Conservation (phyloP, 2,888 invertebrate genomes). For the Oscheius myriophilus region DNA sequence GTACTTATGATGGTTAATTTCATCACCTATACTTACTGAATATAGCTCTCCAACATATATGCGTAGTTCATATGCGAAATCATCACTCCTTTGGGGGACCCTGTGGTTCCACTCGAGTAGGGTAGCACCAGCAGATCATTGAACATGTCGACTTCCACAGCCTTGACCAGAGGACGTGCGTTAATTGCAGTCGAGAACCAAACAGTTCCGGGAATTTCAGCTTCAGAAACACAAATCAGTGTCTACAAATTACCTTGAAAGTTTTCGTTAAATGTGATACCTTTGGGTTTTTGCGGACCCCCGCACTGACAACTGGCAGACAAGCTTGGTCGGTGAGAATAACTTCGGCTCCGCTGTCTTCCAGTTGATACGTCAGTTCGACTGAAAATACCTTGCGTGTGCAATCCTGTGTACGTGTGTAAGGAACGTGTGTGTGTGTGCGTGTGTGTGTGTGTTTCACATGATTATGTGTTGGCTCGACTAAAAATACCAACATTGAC, state of each 20-base stretch:
- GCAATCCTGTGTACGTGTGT: not conserved
- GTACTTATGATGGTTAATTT: too few relatives aligned
- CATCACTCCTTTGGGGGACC: constrained; percentile 59
- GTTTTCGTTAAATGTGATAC: not conserved
- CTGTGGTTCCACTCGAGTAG: constrained; percentile 62
- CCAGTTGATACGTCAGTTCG: constrained; percentile 21
- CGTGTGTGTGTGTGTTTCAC: too few relatives aligned
- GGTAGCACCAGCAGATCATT: constrained; percentile 54
- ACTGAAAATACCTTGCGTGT: constrained; percentile 7
- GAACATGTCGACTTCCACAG: constrained; percentile 34
- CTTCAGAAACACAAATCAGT: constrained; percentile 19
- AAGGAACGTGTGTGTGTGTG: too few relatives aligned
- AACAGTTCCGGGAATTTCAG: constrained; percentile 10
- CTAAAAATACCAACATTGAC: constrained; percentile 10
- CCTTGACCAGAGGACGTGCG: not conserved
- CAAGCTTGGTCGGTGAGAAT: constrained; percentile 22
- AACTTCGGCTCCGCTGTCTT: constrained; percentile 15
- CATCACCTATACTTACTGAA: too few relatives aligned
- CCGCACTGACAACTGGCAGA: constrained; percentile 23
- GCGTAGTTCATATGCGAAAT: constrained; percentile 52
- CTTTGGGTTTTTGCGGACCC: constrained; percentile 8
- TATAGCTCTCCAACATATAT: constrained; percentile 29
- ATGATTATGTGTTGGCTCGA: too few relatives aligned
- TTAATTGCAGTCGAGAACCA: constrained; percentile 16
- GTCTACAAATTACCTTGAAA: not conserved